These are phyloP conservation scores for Peromyscus leucopus DNA, from an alignment of 2,113 vertebrate genomes.

Conservation along the genomic window DNA sequence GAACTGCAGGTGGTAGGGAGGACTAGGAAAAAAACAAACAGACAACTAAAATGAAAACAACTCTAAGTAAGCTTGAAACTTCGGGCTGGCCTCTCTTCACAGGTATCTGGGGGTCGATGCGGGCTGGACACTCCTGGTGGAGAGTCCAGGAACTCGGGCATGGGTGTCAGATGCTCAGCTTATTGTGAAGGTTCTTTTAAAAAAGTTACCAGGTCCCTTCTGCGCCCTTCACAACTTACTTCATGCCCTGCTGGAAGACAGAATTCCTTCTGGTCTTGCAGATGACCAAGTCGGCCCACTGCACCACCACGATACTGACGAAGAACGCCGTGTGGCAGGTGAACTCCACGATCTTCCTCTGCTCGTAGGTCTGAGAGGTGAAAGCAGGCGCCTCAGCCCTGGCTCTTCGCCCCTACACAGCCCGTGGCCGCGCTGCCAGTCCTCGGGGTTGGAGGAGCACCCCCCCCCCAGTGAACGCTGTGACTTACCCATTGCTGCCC, in stretches of 20 bases:
- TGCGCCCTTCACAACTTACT: conserved; percentile 85
- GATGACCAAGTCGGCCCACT: conserved; percentile 94
- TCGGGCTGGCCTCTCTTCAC: neutral
- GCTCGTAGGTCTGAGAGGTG: conserved; percentile 90
- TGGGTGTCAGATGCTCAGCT: neutral
- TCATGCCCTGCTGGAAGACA: conserved; percentile 95
- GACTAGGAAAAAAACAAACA: neutral
- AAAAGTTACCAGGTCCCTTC: neutral
- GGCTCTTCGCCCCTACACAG: rapidly evolving
- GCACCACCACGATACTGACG: conserved; percentile 93
- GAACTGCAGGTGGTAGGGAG: neutral
- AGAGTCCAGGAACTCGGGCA: neutral
- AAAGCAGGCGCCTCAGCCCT: neutral
- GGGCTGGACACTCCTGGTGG: neutral
- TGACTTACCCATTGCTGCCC: conserved; percentile 91
- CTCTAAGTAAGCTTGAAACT: neutral
- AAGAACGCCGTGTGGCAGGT: conserved; percentile 95
- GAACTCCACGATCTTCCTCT: conserved; percentile 94
- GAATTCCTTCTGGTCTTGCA: conserved; percentile 95
- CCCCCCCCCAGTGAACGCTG: neutral
- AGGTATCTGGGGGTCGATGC: neutral
- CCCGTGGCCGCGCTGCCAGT: neutral
- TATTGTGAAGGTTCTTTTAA: neutral
- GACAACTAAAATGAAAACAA: neutral
- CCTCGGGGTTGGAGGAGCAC: neutral